Evolutionary conservation across 2,113 vertebrate genomes (phyloP).

Genomic region (Circaetus gallicus): DNA sequence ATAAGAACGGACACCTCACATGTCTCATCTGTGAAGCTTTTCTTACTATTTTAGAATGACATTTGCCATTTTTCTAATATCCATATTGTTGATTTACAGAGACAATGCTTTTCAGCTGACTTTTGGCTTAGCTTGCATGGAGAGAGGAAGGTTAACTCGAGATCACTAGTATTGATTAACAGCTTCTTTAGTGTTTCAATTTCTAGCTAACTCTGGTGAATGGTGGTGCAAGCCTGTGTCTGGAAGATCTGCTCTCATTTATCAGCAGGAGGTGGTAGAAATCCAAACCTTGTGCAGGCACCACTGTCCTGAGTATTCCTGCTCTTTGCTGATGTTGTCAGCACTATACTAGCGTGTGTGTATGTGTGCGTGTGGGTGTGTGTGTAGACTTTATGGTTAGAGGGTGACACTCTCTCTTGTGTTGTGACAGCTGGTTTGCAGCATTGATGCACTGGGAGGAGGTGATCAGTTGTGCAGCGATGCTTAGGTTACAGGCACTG

Average conservation of each 20-base stretch:
- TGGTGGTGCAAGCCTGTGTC: neutral
- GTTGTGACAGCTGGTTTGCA: neutral
- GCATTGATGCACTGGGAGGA: neutral
- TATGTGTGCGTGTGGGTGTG: too few species aligned
- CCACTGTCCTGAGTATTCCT: neutral
- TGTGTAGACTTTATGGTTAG: neutral
- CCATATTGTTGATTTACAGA: neutral
- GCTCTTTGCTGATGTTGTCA: neutral
- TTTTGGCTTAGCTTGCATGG: neutral
- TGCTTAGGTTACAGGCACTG: neutral
- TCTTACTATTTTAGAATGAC: neutral
- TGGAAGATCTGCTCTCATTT: neutral
- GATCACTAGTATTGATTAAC: neutral
- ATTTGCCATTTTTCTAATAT: neutral
- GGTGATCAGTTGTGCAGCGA: neutral
- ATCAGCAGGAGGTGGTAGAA: neutral
- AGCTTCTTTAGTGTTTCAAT: neutral
- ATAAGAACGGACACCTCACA: neutral
- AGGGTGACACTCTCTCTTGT: neutral
- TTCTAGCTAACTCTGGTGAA: neutral
- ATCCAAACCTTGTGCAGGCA: neutral
- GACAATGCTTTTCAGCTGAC: neutral
- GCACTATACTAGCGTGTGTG: neutral
- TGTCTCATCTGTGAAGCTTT: neutral
- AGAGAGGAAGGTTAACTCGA: neutral